Percentiles rank a stretch among this genome's conserved stretches.
Evolutionary conservation across 2,113 vertebrate species (phyloP).

Genomic region (Cichladusa arquata): DNA sequence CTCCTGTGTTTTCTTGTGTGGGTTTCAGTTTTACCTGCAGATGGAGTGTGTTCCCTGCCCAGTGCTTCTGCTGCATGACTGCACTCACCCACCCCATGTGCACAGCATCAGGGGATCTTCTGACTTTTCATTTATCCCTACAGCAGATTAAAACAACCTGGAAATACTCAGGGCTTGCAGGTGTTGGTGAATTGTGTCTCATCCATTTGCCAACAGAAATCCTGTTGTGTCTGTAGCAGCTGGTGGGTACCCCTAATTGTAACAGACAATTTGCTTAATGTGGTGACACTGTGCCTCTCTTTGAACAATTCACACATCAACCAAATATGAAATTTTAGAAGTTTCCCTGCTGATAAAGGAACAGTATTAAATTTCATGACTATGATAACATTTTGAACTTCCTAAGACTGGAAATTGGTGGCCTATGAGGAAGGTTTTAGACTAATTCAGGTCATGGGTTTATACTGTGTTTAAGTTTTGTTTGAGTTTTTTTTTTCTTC

Average conservation of each 20-base stretch:
- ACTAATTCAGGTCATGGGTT: not conserved
- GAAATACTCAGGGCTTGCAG: not conserved
- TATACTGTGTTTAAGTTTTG: not conserved
- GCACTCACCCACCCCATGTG: not conserved
- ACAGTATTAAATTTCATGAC: not conserved
- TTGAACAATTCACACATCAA: not conserved
- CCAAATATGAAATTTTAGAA: not conserved
- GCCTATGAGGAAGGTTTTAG: not conserved
- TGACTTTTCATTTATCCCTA: not conserved
- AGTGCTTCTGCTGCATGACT: not conserved
- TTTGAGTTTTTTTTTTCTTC: fast-evolving
- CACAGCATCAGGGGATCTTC: not conserved
- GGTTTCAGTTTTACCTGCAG: not conserved
- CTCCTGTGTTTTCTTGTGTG: not conserved
- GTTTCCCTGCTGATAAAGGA: not conserved
- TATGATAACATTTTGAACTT: not conserved
- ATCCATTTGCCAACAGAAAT: not conserved
- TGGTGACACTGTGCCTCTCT: not conserved
- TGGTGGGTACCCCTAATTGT: not conserved
- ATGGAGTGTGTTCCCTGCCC: not conserved
- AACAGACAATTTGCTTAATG: not conserved
- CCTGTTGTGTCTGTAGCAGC: not conserved
- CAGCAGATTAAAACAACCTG: not conserved
- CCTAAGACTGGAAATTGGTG: not conserved
- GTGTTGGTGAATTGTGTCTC: not conserved